A percentile compares a stretch with the other conserved stretches of the same genome.
phyloP scores from a whole-genome alignment of 2,113 vertebrate species.

The Litocranius walleri region DNA sequence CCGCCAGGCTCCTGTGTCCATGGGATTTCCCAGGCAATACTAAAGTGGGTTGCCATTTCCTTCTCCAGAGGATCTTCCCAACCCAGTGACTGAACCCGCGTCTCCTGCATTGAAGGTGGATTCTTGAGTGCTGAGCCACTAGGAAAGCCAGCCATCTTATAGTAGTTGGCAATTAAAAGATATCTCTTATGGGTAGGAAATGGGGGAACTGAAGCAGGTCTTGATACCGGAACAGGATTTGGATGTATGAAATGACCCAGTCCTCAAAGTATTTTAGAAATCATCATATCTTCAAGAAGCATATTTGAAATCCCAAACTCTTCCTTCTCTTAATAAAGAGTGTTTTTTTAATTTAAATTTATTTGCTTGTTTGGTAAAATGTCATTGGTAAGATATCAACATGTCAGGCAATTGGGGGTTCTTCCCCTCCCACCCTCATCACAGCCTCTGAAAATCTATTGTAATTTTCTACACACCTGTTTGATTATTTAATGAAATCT shows the following conservation, averaged over 20 bases:
- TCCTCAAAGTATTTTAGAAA: not conserved
- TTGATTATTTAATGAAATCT: not conserved
- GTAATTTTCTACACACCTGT: not conserved
- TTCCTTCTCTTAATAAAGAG: not conserved
- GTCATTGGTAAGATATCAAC: not conserved
- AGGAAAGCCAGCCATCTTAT: not conserved
- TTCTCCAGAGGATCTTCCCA: not conserved
- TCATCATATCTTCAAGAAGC: not conserved
- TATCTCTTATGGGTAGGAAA: not conserved
- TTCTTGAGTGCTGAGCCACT: not conserved
- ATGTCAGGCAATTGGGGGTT: not conserved
- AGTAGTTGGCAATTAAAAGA: not conserved
- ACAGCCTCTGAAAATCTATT: not conserved
- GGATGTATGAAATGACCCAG: not conserved
- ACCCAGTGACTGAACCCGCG: fast-evolving
- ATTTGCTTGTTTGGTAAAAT: not conserved
- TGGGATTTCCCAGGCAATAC: not conserved
- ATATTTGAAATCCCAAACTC: not conserved
- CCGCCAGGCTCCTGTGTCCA: not conserved
- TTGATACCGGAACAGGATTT: not conserved
- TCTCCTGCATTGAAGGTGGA: not conserved
- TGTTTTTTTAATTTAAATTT: not conserved
- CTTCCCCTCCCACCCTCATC: not conserved
- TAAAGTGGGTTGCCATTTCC: not conserved
- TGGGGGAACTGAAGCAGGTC: not conserved